Evolutionary conservation across 2,797 vertebrate genomes (phyloP), one percentile per base, ranked within the genome.

Genomic region (Chanos chanos): DNA sequence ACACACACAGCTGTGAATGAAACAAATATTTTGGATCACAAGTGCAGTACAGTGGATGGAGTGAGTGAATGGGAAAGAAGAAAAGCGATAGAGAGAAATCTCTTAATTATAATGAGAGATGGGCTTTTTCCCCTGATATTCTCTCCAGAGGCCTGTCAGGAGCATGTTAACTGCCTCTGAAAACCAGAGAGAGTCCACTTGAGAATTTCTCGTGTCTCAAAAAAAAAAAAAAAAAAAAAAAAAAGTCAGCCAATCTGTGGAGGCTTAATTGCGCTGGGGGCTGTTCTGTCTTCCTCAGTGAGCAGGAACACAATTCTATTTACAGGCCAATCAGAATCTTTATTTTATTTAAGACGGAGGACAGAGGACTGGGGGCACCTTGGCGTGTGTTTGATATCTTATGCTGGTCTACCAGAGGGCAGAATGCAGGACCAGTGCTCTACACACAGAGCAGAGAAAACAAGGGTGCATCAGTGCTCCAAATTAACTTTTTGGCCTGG

Each of bases 21-120:
- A n/a, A n/a, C n/a, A n/a, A n/a, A n/a, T n/a, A n/a, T n/a, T n/a
- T n/a, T n/a, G n/a, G n/a, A n/a, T n/a, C n/a, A n/a, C n/a, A n/a
- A n/a, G n/a, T 69, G 69, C 24, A 19, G 24, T 50, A 62, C 36
- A 70, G 57, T 48, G 66, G 31, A 41, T 50, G 30, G 13, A 40
- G 62, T 18, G n/a, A 33, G 13, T 44, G 53, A 59, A 60, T 50
- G 61, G 53, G 45, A 41, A 50, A 68, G 47, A 13, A 51, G 33
- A 34, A 60, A 33, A 31, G 43, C 8, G 19, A 62, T 41, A 47
- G 16, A 27, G 1, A 60, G 22, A 69, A 55, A 69, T 56, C 57
- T 65, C 59, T 71, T 71, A 74, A 71, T 70, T 73, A 71, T 41
- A 57, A 73, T 57, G 44, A 69, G 71, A 57, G 40, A 48, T 64